Evolutionary conservation across 2,888 invertebrate species (phyloP).

Genomic region (Drosophila formosana): DNA sequence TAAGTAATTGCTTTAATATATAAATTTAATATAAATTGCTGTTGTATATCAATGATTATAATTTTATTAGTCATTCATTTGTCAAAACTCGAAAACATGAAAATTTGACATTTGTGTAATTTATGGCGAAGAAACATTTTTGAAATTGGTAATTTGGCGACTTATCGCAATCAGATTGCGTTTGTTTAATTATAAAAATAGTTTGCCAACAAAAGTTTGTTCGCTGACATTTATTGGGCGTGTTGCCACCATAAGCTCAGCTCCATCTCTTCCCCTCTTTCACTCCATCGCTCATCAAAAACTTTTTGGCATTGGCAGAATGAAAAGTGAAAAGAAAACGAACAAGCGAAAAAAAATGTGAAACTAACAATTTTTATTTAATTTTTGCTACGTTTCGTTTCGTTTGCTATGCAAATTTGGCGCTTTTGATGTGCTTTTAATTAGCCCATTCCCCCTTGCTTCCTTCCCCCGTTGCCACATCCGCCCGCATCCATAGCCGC

Average conservation of each 20-base stretch:
- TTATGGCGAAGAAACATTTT: conserved; percentile 35
- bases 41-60: too few species aligned
- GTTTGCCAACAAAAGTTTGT: conserved; percentile 68
- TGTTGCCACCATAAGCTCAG: conserved; percentile 29
- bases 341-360: conserved; percentile 34
- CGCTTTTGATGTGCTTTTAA: conserved; percentile 78
- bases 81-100: background rate
- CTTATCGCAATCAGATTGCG: conserved; percentile 71
- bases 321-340: conserved; percentile 55
- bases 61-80: background rate
- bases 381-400: conserved; percentile 69
- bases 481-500: conserved; percentile 13
- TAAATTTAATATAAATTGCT: too few species aligned
- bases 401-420: conserved; percentile 78
- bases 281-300: conserved; percentile 39
- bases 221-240: conserved; percentile 73
- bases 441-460: conserved; percentile 44
- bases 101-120: conserved; percentile 40
- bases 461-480: background rate
- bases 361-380: conserved; percentile 70
- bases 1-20: too few species aligned
- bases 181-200: conserved; percentile 76
- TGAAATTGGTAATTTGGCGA: conserved; percentile 49
- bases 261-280: background rate
- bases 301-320: conserved; percentile 58